These are phyloP conservation scores for Balaenoptera acutorostrata DNA, from an alignment of 2,113 vertebrate species.

Conservation along the genomic window DNA sequence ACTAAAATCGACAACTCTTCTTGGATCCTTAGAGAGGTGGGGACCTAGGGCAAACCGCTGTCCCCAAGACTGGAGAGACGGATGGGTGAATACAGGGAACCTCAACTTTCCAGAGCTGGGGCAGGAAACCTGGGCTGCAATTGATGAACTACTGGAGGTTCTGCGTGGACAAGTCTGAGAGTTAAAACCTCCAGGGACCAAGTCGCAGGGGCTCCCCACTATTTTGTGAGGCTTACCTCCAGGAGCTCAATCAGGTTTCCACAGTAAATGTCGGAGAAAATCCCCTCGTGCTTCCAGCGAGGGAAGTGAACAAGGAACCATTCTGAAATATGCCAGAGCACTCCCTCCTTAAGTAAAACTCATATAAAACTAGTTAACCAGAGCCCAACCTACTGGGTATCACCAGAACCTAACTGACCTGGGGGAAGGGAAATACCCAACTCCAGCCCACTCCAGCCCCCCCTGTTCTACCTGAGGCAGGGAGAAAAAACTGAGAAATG, in stretches of 20 bases:
- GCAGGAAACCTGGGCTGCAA: not conserved
- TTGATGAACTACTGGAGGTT: not conserved
- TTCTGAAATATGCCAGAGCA: not conserved
- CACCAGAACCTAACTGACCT: not conserved
- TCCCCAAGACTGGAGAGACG: not conserved
- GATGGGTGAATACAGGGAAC: not conserved
- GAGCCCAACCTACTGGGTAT: not conserved
- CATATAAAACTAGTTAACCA: not conserved
- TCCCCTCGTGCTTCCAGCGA: not conserved
- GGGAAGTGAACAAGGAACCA: not conserved
- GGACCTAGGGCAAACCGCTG: not conserved
- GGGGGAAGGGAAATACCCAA: not conserved
- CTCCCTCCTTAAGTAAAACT: not conserved
- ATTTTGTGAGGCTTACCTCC: not conserved
- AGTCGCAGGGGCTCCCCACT: not conserved
- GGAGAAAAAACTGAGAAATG: not conserved
- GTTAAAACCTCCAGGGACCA: not conserved
- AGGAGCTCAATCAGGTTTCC: not conserved
- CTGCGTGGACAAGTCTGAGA: not conserved
- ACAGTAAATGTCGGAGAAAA: not conserved
- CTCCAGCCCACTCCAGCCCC: not conserved
- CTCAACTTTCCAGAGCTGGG: not conserved
- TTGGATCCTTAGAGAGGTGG: not conserved
- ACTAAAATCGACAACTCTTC: not conserved
- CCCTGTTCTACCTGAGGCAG: not conserved